These are phyloP conservation scores for Cantharis lateralis DNA, from an alignment of 2,888 invertebrate genomes.

Conservation along the genomic window DNA sequence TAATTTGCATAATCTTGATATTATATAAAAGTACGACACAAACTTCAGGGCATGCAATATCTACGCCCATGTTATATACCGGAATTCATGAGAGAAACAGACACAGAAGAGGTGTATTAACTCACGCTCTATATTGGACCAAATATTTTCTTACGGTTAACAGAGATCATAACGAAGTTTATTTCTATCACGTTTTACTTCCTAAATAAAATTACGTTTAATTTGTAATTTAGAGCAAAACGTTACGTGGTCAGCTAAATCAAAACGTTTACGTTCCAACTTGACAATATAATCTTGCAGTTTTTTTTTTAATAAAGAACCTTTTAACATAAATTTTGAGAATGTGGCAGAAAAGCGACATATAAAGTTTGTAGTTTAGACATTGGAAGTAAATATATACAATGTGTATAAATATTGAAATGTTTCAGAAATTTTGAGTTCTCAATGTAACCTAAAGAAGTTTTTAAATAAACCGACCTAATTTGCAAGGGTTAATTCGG, in stretches of 20 bases:
- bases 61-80: slow-evolving; percentile 20
- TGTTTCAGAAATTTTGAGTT: neutral
- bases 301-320: neutral
- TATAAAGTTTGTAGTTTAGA: neutral
- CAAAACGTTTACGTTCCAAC: neutral
- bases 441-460: neutral
- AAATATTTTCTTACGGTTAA: slow-evolving; percentile 14
- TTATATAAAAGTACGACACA: neutral
- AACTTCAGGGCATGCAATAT: neutral
- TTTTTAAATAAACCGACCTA: neutral
- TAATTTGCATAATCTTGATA: neutral
- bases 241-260: neutral
- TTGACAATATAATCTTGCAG: neutral
- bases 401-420: too few relatives aligned
- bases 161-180: neutral
- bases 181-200: slow-evolving; percentile 1
- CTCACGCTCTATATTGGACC: slow-evolving; percentile 29
- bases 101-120: slow-evolving; percentile 27
- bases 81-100: slow-evolving; percentile 12
- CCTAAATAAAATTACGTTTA: neutral
- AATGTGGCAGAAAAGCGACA: neutral
- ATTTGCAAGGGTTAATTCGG: neutral
- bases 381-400: neutral
- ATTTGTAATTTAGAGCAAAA: neutral
- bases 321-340: neutral